Evolutionary conservation across 2,797 vertebrate species (phyloP).

Genomic region (Brachyalestes nurse): DNA sequence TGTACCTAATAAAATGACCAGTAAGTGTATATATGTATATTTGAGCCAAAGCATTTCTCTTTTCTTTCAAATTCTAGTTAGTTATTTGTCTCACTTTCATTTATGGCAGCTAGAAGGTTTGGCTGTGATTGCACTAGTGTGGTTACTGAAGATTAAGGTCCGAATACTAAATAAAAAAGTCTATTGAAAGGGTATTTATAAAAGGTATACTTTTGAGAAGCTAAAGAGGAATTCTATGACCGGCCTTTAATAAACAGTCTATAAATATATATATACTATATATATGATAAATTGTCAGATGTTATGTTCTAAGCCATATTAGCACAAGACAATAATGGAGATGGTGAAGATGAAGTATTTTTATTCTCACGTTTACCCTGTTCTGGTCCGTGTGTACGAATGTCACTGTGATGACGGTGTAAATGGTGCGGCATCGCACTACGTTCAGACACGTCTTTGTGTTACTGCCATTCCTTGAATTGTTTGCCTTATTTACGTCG

Average conservation of each 20-base stretch:
- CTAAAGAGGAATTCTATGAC: background rate
- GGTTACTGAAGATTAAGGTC: background rate
- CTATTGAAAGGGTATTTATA: background rate
- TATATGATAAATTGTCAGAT: background rate
- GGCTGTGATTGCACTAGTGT: slow-evolving; percentile 6
- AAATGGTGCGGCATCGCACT: background rate
- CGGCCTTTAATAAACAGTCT: background rate
- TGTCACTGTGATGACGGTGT: slow-evolving; percentile 32
- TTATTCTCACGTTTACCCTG: background rate
- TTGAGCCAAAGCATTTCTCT: slow-evolving; percentile 22
- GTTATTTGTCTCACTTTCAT: background rate
- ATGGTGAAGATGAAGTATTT: background rate
- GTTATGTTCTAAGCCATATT: slow-evolving; percentile 20
- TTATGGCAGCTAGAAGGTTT: slow-evolving; percentile 17
- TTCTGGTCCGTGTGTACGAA: background rate
- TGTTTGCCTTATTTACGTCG: slow-evolving; percentile 59
- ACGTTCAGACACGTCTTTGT: slow-evolving; percentile 17
- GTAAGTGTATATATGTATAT: background rate
- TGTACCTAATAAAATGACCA: background rate
- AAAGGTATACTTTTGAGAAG: background rate
- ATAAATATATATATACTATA: background rate
- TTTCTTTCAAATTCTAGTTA: background rate
- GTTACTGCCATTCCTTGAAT: slow-evolving; percentile 64
- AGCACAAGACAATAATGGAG: background rate
- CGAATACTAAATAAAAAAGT: background rate